Base-by-base conservation (phyloP, 2,888 invertebrate species). In the Baccha elongata region DNA sequence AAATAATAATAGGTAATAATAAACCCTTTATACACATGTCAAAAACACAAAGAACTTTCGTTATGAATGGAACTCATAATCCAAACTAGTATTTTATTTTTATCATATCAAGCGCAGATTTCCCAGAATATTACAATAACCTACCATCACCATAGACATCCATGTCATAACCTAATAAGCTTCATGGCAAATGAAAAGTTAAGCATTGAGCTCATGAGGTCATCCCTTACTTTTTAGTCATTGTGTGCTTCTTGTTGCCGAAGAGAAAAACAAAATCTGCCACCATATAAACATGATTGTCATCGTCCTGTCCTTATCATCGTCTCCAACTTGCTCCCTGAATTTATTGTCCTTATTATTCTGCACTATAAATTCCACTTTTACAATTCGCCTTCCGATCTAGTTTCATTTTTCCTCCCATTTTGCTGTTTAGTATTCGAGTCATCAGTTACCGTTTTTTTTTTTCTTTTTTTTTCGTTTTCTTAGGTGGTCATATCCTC, bases 331-430 rank as follows among this genome's bases (percentile, higher is more conserved):
- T 62, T 15, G 35, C 46, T 46, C 29, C 48, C 26, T 44, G 44
- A 60, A 44, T n/a, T n/a, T n/a, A n/a, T n/a, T 44, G 15, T 69
- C 58, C 64, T 64, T 69, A 64, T 64, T 64, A 80, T 80, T 80
- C 75, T 75, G 80, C 69, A 75, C 80, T 80, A 80, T 75, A 74
- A 80, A 80, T 65, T 75, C 65, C 29, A 65, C 52, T 71, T 74
- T 80, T 64, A 60, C 65, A 53, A 60, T 81, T 71, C 60, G 46
- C 35, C 60, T 21, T 74, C 58, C 75, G 80, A 64, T 58, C 55
- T 78, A 35, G 44, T 42, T 42, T 35, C 11, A 17, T 37, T 46
- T 60, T 69, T 26, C 1, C 58, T 23, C 19, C 26, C 53, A 53
- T 55, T 55, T 35, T 17, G 32, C 58, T 71, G 62, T 37, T 80